These are phyloP conservation scores for Cyaniris semiargus DNA, from an alignment of 2,888 invertebrate genomes.

Conservation along the genomic window DNA sequence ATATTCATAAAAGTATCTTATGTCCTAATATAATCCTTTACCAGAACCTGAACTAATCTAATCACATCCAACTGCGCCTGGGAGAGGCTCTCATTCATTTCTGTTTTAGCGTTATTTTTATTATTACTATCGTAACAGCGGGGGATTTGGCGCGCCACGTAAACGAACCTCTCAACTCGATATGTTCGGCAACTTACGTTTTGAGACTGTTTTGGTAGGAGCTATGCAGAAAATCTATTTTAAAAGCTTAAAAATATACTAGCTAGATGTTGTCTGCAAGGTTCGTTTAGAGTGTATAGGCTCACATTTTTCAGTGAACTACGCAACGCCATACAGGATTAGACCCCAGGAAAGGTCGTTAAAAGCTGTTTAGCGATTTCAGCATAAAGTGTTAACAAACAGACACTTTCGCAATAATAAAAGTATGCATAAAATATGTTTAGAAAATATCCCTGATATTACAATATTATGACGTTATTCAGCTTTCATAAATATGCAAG, in stretches of 20 bases:
- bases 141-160: slow-evolving; percentile 49
- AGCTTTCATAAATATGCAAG: too few relatives aligned
- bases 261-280: neutral
- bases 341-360: too few relatives aligned
- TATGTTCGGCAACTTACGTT: slow-evolving; percentile 53
- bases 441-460: too few relatives aligned
- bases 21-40: neutral
- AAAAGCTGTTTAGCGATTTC: too few relatives aligned
- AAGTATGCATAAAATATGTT: too few relatives aligned
- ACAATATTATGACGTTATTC: too few relatives aligned
- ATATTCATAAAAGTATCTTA: neutral
- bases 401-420: too few relatives aligned
- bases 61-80: neutral
- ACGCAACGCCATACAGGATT: too few relatives aligned
- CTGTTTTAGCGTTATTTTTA: slow-evolving; percentile 20
- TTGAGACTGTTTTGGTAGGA: slow-evolving; percentile 35
- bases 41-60: neutral
- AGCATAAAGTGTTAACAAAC: too few relatives aligned
- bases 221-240: neutral
- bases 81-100: neutral
- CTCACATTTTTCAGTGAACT: too few relatives aligned
- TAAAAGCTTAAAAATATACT: neutral
- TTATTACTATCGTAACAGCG: slow-evolving; percentile 31
- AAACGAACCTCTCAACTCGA: slow-evolving; percentile 64
- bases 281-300: neutral